Evolutionary conservation across 2,888 invertebrate genomes (phyloP), one percentile per base, ranked within the genome.

Genomic region (Alsophila aescularia): DNA sequence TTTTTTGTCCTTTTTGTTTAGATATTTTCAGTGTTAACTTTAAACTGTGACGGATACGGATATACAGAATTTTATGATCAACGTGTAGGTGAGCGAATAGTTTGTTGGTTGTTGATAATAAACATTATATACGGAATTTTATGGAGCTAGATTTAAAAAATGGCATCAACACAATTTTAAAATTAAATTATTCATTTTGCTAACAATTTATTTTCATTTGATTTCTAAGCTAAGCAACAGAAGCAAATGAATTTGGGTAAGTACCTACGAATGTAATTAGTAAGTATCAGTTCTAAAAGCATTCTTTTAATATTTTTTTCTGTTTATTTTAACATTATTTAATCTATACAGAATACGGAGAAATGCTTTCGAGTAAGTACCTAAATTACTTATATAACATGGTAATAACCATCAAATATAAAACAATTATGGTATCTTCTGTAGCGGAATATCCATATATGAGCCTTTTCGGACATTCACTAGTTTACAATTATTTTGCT

Each of bases 351-450:
- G 81, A 70, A 21, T 81, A 81, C 18, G 81, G 81, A 2, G 76
- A 73, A 44, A 56, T 32, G 10, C 62, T 81, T 39, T 65, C 80
- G 44, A 81, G 81, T 81, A 56, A 78, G 79, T 49, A 35, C 18
- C 18, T 18, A 18, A 2, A 18, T 18, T 4, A 18, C 18, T 4
- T n/a, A n/a, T n/a, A n/a, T n/a, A n/a, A n/a, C n/a, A n/a, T n/a
- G n/a, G n/a, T 18, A 4, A 18, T 5, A 18, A 2, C 5, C 24
- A 24, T 6, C 24, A 24, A 2, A 7, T 24, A 6, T 24, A 24
- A 24, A 24, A 24, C 1, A 24, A 24, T 7, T 24, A 24, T 7
- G 3, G 7, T 24, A 8, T 6, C 7, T 5, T 5, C 2, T 18
- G 18, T 18, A 18, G 18, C 1, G n/a, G n/a, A n/a, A n/a, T n/a